These are phyloP conservation scores for Euproctis similis DNA, from an alignment of 2,888 invertebrate species.

Conservation along the genomic window DNA sequence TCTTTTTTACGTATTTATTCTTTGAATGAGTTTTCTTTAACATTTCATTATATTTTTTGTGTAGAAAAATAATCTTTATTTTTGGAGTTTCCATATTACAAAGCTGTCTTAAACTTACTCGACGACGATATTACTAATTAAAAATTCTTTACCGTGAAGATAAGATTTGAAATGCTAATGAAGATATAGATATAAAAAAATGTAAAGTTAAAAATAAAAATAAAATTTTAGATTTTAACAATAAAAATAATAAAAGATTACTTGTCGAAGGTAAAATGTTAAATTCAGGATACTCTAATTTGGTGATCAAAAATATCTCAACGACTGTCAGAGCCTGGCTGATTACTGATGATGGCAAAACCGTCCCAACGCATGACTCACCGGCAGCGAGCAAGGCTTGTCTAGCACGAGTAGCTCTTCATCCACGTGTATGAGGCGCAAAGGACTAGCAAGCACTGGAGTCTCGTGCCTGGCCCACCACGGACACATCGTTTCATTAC, in stretches of 20 bases:
- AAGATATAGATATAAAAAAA: too few relatives aligned
- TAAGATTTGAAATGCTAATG: too few relatives aligned
- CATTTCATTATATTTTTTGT: too few relatives aligned
- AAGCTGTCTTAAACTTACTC: not conserved
- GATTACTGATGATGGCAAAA: slow-evolving; percentile 29
- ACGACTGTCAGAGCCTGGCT: slow-evolving; percentile 38
- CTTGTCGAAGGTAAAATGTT: too few relatives aligned
- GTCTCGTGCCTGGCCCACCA: slow-evolving; percentile 87
- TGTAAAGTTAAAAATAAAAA: too few relatives aligned
- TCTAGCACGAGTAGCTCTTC: slow-evolving; percentile 91
- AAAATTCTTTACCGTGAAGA: too few relatives aligned
- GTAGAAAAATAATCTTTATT: slow-evolving; percentile 7
- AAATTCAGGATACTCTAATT: not conserved
- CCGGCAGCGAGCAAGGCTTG: slow-evolving; percentile 92
- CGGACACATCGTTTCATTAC: slow-evolving; percentile 39
- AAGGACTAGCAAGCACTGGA: slow-evolving; percentile 86
- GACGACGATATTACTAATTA: too few relatives aligned
- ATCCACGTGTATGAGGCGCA: slow-evolving; percentile 88
- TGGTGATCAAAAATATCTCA: not conserved
- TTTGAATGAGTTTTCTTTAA: slow-evolving; percentile 4
- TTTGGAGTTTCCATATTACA: slow-evolving; percentile 7
- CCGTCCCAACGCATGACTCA: slow-evolving; percentile 73
- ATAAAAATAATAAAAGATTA: too few relatives aligned
- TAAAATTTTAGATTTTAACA: too few relatives aligned
- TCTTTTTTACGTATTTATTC: slow-evolving; percentile 16